These are phyloP conservation scores for Nannobrachium achirus DNA, from an alignment of 2,113 vertebrate species.

Conservation along the genomic window DNA sequence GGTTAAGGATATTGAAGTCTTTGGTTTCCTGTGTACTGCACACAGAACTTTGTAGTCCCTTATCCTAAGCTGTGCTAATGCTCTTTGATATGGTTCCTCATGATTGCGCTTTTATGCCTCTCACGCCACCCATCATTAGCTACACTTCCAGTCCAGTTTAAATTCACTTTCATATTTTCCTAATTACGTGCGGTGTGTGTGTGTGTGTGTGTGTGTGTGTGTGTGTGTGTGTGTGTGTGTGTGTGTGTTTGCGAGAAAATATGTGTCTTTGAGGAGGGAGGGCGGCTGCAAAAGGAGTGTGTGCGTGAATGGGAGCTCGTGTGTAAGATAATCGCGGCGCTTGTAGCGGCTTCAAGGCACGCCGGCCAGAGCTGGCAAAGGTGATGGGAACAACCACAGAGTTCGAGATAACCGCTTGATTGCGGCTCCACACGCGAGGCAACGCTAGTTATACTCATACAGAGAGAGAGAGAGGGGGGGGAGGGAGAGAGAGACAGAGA, in stretches of 20 bases:
- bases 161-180: slow-evolving; percentile 44
- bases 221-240: neutral
- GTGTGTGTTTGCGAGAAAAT: slow-evolving; percentile 10
- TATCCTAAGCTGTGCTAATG: neutral
- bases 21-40: neutral
- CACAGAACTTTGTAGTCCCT: neutral
- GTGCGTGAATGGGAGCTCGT: neutral
- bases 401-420: slow-evolving; percentile 51
- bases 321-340: slow-evolving; percentile 20
- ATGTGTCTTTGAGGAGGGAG: neutral
- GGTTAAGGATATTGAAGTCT: neutral
- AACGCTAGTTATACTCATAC: slow-evolving; percentile 43
- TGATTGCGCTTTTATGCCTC: slow-evolving; percentile 30
- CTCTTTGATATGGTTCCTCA: slow-evolving; percentile 41
- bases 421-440: slow-evolving; percentile 57
- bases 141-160: slow-evolving; percentile 20
- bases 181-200: slow-evolving; percentile 34
- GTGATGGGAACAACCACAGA: slow-evolving; percentile 26
- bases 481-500: neutral
- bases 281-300: no score
- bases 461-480: neutral
- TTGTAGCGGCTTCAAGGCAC: slow-evolving; percentile 25
- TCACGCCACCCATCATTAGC: slow-evolving; percentile 35
- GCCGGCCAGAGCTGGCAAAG: slow-evolving; percentile 42
- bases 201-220: neutral